Evolutionary conservation across 2,797 vertebrate species (phyloP), one percentile per base, ranked within the genome.

Genomic region (Triplophysa yarkandensis): DNA sequence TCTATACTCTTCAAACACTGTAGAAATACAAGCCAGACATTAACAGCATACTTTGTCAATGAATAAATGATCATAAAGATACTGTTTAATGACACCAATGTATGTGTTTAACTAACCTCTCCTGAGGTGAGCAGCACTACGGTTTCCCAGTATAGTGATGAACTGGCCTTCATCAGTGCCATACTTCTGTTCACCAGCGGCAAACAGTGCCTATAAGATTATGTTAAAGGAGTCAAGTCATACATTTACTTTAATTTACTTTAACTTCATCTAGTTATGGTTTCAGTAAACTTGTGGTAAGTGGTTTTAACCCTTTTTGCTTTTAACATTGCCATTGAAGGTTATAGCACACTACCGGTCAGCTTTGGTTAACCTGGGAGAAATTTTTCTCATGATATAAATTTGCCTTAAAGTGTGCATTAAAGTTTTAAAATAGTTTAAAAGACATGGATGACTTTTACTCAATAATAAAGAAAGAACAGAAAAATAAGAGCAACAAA

Each of bases 121-220:
- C 68, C 92, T 92, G 61, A 99, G 89, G 80, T 99, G 96, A 61
- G 92, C 89, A 27, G 92, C 1, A 0, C 95, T 98, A 60, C 95
- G 92, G 66, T 96, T 98, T 30, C 97, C 97, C 80, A 98, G 82
- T 84, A 98, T 94, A 79, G 95, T 97, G 85, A 98, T 91, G 63
- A 99, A 99, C n/a, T 93, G 87, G n/a, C 97, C 94, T 83, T 99
- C 97, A 73, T 99, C 95, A 0, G 96, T 99, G 58, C 96, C 97
- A 86, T 87, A 98, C 79, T 98, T 98, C 78, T 96, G 60, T 81
- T 99, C 97, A 52, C 97, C 96, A 5, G 97, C 96, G 79, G 93
- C 91, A 82, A 98, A 98, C 70, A 99, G 88, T 44, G 85, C 86
- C 97, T 98, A 80, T 21, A 69, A 52, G 8, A 61, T 4, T 9